Base-by-base conservation (phyloP, 2,888 invertebrate genomes). In the Balanococcus diminutus region DNA sequence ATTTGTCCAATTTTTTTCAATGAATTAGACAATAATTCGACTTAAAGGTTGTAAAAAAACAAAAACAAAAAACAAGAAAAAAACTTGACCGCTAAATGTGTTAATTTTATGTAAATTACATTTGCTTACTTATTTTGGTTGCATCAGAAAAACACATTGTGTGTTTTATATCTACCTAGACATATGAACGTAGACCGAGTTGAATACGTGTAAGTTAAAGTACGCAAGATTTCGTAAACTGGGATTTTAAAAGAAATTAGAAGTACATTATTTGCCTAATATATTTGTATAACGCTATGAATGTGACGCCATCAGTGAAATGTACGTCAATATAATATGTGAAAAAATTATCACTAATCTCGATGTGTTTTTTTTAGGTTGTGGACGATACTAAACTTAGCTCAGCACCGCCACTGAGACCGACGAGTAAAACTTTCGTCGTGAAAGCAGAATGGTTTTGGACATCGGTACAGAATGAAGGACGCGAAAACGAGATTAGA, bases 401-500 rank as follows among this genome's bases (percentile, higher is more conserved):
- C 89, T 91, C 93, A 82, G 92, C 94, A 88, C 94, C 94, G 75
- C 84, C 83, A 19, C 93, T 94, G 86, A 93, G 94, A 87, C 91
- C 93, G 87, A 89, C 93, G 87, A 89, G 90, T 19, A 92, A 93
- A 88, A 94, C 95, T 36, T 94, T 94, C 89, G 92, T 96, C 87
- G 94, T 97, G 86, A 96, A 96, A 90, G 95, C 95, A 6, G 96
- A 98, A 91, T 98, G 98, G 98, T 98, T 98, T 91, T 99, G 98
- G 98, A 96, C 96, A 56, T 97, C 98, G 81, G 96, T 98, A 87
- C 98, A 98, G 91, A 97, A 98, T 92, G 97, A 97, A 89, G 96
- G 95, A 88, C 95, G 96, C 89, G 96, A 97, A 87, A 95, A 96
- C 89, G 98, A 98, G 90, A 94, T 94, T 89, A 95, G 97, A 88